Base-by-base conservation (phyloP, 2,888 invertebrate species). In the Sthenelais limicola region DNA sequence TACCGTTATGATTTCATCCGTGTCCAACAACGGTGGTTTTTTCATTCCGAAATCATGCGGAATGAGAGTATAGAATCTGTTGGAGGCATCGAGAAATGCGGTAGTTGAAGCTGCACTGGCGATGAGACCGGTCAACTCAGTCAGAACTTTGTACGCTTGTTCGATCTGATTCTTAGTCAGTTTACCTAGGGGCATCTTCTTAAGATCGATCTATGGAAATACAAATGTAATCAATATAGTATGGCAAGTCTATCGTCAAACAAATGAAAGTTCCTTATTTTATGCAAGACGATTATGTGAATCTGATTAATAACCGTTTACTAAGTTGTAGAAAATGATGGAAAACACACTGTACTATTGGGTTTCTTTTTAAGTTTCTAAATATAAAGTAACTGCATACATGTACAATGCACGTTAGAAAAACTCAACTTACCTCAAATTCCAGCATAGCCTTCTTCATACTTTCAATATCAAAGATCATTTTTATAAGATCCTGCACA, bases 101-200 rank as follows among this genome's bases (percentile, higher is more conserved):
- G 85, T 83, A 47, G 83, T 78, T 0, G 91, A 91, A 3, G 85
- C 85, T 43, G 80, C 82, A 47, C 79, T 82, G 32, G 84, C 83
- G 35, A 85, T 81, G 52, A 88, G 76, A 84, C 87, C 76, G 67
- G 87, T 85, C 26, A 90, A 80, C 77, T 90, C 89, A 48, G 84
- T 87, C 28, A 99, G 89, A 0, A 97, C 93, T 68, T 89, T 88
- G 85, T 94, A 98, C 0, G 98, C 98, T 43, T 91, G 90, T 83
- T 94, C 92, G 72, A 99, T 93, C 89, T 88, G 88, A 71, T 93
- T 92, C 85, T 94, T 93, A 1, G 97, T 97, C 15, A 99, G 88
- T 89, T 98, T 98, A 28, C 98, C 99, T 9, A 99, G 89, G 0
- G 99, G 99, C 98, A 99, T 98, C 89, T 98, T 98, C 77, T 97